Percentiles rank a stretch among this genome's conserved stretches.
phyloP scores from a whole-genome alignment of 2,888 invertebrate genomes.

The Plebejus anna region DNA sequence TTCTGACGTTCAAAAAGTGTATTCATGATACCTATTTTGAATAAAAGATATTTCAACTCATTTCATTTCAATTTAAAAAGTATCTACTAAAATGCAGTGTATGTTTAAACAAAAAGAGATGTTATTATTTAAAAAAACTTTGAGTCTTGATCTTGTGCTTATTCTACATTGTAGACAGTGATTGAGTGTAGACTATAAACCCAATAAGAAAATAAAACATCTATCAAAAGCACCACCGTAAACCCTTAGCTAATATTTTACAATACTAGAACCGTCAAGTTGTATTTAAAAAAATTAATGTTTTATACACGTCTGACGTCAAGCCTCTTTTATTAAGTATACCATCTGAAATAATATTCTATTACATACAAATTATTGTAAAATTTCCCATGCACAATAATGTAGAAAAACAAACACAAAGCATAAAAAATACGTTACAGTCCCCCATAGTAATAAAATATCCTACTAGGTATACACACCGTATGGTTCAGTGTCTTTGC shows the following conservation, averaged over 20 bases:
- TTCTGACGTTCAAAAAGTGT: too few species aligned
- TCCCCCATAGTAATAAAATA: neutral
- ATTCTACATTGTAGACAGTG: neutral
- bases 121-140: neutral
- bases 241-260: neutral
- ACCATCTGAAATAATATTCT: neutral
- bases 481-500: too few species aligned
- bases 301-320: neutral
- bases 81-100: neutral
- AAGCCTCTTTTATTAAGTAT: neutral
- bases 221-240: conserved; percentile 18
- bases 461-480: neutral
- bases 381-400: neutral
- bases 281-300: neutral
- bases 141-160: neutral
- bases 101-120: neutral
- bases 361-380: neutral
- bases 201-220: conserved; percentile 1
- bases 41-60: too few species aligned
- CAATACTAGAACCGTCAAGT: neutral
- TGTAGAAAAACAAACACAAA: neutral
- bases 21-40: too few species aligned
- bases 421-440: neutral
- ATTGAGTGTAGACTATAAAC: neutral
- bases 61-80: neutral